Base-by-base conservation (phyloP, 2,888 invertebrate genomes). In the Microplitis manilae region DNA sequence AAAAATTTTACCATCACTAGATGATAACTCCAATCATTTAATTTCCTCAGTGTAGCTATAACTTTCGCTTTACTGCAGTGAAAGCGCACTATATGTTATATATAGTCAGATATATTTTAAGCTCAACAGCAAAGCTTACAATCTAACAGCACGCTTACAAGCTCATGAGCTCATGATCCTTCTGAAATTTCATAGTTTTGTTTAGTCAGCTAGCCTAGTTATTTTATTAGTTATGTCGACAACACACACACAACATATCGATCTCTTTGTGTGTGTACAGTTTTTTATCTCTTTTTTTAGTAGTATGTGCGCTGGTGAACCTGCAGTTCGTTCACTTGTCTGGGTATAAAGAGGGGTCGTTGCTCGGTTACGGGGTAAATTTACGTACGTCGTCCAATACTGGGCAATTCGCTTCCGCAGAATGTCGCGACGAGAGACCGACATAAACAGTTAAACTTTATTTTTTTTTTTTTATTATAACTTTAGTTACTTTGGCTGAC, bases 341-440 rank as follows among this genome's bases (percentile, higher is more conserved):
- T 67, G 62, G 50, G 50, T 50, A 5, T 9, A 13, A 50, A 9
- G 50, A 50, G 70, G 82, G 82, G 80, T 80, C 83, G 82, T 80
- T 80, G 81, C 62, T 81, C 81, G 78, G 80, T 82, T 83, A 80
- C 68, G 76, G 79, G 81, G 81, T 81, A 80, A 83, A 84, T 84
- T 83, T 84, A 84, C 81, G 80, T 73, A 77, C 81, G 76, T 68
- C 77, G 9, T 50, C 50, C 77, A 70, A 74, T 72, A 60, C 61
- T 70, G n/a, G 72, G 59, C 41, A 68, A 67, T 73, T 41, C 60
- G 61, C 69, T 67, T 70, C 67, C 74, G 62, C 30, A n/a, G 73
- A 60, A 50, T 64, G 75, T 73, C 59, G 75, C 77, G 30, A 71
- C 73, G 38, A 75, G 69, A 68, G 69, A 71, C 65, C 39, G 68